phyloP scores from a whole-genome alignment of 2,797 vertebrate species.

The Arremon brunneinucha region DNA sequence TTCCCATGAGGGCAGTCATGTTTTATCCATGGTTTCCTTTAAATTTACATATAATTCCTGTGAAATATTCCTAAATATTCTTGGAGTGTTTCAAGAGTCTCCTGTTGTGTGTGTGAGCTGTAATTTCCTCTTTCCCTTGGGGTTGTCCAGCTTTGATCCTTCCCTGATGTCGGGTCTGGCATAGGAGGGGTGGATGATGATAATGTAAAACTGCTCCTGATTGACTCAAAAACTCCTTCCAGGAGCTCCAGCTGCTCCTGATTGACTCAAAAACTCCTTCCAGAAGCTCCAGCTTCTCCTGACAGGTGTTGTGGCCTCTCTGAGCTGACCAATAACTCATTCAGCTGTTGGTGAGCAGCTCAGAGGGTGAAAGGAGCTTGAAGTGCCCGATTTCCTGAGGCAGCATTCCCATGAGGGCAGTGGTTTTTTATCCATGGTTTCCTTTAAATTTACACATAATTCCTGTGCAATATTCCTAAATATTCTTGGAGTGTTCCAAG shows the following conservation, averaged over 20 bases:
- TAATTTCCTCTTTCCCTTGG: not conserved
- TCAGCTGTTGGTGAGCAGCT: not conserved
- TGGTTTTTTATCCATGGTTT: fast-evolving
- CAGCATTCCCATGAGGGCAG: not conserved
- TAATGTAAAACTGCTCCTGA: not conserved
- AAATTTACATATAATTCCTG: not conserved
- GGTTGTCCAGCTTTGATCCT: not conserved
- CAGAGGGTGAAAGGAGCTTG: not conserved
- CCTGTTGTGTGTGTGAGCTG: not conserved
- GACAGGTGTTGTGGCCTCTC: fast-evolving
- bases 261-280: not conserved
- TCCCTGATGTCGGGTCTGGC: fast-evolving
- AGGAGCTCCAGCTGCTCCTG: not conserved
- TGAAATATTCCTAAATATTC: not conserved
- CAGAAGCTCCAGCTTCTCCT: not conserved
- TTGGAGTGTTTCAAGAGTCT: too few species aligned
- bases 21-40: not conserved
- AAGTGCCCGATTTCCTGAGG: not conserved
- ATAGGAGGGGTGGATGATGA: not conserved
- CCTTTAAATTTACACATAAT: not conserved
- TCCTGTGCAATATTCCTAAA: not conserved
- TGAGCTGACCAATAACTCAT: fast-evolving
- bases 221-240: not conserved
- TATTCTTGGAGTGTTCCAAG: too few species aligned
- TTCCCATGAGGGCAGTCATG: fast-evolving